These are phyloP conservation scores for Plagiodera versicolora DNA, from an alignment of 2,888 invertebrate species.

Conservation along the genomic window DNA sequence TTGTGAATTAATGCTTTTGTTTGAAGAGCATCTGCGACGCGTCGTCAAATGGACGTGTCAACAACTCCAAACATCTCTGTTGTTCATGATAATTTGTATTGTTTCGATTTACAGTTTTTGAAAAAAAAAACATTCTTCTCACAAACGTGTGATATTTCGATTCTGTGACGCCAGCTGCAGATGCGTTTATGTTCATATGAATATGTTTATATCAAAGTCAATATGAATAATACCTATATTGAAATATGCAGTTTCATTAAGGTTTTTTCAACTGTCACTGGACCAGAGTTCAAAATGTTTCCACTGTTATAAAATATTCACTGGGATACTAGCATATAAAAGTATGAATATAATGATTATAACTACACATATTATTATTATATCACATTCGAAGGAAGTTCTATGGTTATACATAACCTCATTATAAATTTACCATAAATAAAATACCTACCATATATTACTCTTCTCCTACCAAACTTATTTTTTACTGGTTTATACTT, in stretches of 20 bases:
- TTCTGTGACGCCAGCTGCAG: too few relatives aligned
- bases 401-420: conserved; percentile 19
- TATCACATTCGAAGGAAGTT: conserved; percentile 36
- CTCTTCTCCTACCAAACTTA: not conserved
- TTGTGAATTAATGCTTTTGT: too few relatives aligned
- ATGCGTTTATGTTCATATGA: too few relatives aligned
- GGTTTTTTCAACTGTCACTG: not conserved
- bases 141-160: too few relatives aligned
- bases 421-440: conserved; percentile 5
- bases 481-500: not conserved
- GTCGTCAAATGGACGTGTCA: too few relatives aligned
- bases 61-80: too few relatives aligned
- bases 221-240: too few relatives aligned
- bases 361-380: conserved; percentile 24
- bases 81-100: too few relatives aligned
- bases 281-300: conserved; percentile 3
- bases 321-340: conserved; percentile 20
- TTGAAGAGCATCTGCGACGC: too few relatives aligned
- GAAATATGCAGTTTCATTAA: not conserved
- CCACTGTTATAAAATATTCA: conserved; percentile 15
- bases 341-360: conserved; percentile 16
- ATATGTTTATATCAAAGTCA: too few relatives aligned
- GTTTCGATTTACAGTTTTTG: too few relatives aligned
- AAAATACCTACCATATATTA: not conserved
- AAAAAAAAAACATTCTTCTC: too few relatives aligned